A percentile compares a stretch with the other conserved stretches of the same genome.
Evolutionary conservation across 1,140 invertebrate species (phyloP).

Genomic region (Teleogryllus occipitalis): DNA sequence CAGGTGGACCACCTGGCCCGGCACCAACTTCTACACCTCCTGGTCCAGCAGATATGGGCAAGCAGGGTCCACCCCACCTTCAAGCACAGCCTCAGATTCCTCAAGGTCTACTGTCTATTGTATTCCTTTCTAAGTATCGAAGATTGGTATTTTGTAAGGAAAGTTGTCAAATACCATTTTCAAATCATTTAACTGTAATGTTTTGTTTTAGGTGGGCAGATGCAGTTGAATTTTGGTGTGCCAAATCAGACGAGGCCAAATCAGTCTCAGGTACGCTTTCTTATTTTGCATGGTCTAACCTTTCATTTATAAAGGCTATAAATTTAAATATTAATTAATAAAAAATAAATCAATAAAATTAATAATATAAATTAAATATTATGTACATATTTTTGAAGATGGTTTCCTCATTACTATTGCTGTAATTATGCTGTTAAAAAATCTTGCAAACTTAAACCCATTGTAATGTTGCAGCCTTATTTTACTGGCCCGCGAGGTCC

Average conservation of each 20-base stretch:
- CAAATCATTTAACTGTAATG: not conserved
- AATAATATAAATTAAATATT: no score
- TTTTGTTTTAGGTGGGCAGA: constrained; percentile 11
- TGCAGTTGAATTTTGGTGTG: constrained; percentile 15
- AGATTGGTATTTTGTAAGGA: not conserved
- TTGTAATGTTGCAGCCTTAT: constrained; percentile 10
- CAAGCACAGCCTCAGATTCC: constrained; percentile 16
- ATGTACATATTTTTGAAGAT: no score
- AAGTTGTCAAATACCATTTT: not conserved
- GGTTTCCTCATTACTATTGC: no score
- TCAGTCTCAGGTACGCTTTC: not conserved
- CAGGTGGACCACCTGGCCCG: constrained; percentile 17
- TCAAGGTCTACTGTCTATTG: not conserved
- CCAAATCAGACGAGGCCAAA: constrained; percentile 5
- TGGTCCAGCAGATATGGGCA: constrained; percentile 17
- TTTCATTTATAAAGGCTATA: no score
- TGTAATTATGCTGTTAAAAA: no score
- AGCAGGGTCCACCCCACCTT: constrained; percentile 20
- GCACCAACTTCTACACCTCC: constrained; percentile 20
- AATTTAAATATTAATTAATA: no score
- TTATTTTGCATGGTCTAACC: not conserved
- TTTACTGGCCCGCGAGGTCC: constrained; percentile 12
- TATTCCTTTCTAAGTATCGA: not conserved
- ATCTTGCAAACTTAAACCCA: not conserved
- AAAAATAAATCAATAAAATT: no score